Percentiles rank a stretch among this genome's conserved stretches.
Evolutionary conservation across 2,888 invertebrate species (phyloP).

Genomic region (Oegoconia quadripuncta): DNA sequence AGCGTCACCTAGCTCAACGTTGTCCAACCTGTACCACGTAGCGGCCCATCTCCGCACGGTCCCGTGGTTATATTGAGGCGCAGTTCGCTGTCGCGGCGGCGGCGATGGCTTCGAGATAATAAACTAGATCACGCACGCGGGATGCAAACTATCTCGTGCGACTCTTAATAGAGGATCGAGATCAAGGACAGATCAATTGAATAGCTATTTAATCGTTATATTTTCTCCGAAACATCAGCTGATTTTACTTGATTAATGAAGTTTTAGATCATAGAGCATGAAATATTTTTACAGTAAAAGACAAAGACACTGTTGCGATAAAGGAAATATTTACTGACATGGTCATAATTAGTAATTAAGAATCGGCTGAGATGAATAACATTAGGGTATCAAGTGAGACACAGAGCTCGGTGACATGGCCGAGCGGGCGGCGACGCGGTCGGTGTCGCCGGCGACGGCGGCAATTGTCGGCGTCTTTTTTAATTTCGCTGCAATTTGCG

Average conservation of each 20-base stretch:
- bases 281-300: too few species aligned
- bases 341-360: constrained; percentile 1
- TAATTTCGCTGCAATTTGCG: constrained; percentile 31
- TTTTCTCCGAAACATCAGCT: too few species aligned
- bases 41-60: constrained; percentile 5
- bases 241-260: too few species aligned
- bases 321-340: too few species aligned
- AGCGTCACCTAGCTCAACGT: too few species aligned
- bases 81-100: neutral
- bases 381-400: neutral
- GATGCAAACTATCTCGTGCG: neutral
- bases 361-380: constrained; percentile 2
- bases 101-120: neutral
- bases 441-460: constrained; percentile 34
- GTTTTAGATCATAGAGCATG: too few species aligned
- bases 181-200: too few species aligned
- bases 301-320: neutral
- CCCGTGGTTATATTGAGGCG: too few species aligned
- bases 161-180: neutral
- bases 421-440: constrained; percentile 6
- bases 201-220: too few species aligned
- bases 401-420: neutral
- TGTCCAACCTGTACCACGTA: too few species aligned
- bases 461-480: constrained; percentile 43
- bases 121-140: neutral